Evolutionary conservation across 2,113 vertebrate genomes (phyloP).

Genomic region (Colinus virginianus): DNA sequence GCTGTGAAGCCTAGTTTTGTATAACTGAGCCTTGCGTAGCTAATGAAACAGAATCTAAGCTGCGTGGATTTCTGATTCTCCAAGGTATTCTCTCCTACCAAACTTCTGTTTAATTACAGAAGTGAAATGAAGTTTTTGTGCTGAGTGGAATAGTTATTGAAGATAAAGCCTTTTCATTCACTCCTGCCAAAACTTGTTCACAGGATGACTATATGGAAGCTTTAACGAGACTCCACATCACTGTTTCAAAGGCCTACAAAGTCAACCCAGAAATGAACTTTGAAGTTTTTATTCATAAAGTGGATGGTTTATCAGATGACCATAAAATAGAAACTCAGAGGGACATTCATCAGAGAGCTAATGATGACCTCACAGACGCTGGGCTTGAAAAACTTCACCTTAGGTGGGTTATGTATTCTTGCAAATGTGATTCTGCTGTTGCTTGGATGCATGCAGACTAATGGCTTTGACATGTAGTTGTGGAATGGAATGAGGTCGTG

Average conservation of each 20-base stretch:
- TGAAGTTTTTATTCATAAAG: constrained; percentile 99
- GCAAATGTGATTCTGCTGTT: background rate
- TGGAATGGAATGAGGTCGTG: background rate
- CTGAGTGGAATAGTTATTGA: background rate
- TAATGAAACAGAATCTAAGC: background rate
- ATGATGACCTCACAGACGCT: constrained; percentile 96
- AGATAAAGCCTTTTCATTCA: background rate
- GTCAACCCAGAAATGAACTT: constrained; percentile 99
- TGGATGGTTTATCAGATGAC: constrained; percentile 97
- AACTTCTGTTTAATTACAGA: background rate
- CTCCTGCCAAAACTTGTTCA: constrained; percentile 62
- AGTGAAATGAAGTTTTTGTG: background rate
- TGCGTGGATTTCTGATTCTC: background rate
- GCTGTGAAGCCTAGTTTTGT: background rate
- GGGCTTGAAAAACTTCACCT: constrained; percentile 98
- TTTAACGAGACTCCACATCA: constrained; percentile 94
- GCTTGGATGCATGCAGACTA: background rate
- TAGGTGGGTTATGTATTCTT: constrained; percentile 79
- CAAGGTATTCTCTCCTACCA: background rate
- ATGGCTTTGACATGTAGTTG: background rate
- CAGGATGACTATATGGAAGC: constrained; percentile 99
- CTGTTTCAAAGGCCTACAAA: constrained; percentile 96
- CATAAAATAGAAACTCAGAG: constrained; percentile 99
- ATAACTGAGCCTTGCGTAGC: background rate
- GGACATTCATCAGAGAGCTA: constrained; percentile 98